Conservation (phyloP, 2,113 vertebrate species). For the Dunckerocampus dactyliophorus region DNA sequence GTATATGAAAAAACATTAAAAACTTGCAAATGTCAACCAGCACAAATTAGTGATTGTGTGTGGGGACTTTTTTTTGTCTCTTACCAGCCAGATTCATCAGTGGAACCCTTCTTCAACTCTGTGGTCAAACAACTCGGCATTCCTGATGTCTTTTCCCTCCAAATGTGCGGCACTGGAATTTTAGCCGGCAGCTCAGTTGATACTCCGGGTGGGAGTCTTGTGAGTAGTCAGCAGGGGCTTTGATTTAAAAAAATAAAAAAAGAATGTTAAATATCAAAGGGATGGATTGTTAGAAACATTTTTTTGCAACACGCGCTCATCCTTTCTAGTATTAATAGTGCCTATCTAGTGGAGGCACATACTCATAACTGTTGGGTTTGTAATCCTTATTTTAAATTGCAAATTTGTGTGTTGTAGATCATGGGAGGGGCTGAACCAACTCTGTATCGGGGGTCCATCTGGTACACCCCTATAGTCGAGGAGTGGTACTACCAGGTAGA, state of each 20-base stretch:
- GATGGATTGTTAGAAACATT: neutral
- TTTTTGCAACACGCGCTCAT: too few relatives aligned
- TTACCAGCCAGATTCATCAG: conserved; percentile 86
- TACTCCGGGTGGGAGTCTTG: conserved; percentile 87
- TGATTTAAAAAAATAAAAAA: neutral
- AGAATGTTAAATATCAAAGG: neutral
- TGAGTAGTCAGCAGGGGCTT: conserved; percentile 71
- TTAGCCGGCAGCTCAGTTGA: conserved; percentile 69
- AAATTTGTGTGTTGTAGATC: conserved; percentile 68
- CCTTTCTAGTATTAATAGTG: neutral
- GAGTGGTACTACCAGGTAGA: conserved; percentile 99
- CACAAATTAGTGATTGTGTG: neutral
- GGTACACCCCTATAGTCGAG: conserved; percentile 90
- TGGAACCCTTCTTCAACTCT: conserved; percentile 94
- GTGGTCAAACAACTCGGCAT: conserved; percentile 84
- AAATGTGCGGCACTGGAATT: conserved; percentile 91
- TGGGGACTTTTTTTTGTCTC: conserved; percentile 7
- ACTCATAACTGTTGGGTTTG: neutral
- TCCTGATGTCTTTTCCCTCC: conserved; percentile 90
- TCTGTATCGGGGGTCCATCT: conserved; percentile 83
- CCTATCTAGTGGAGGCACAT: neutral
- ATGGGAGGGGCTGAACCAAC: conserved; percentile 87
- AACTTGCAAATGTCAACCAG: neutral
- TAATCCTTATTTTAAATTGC: neutral
- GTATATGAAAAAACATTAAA: neutral